A percentile compares a stretch with the other conserved stretches of the same genome.
phyloP scores from a whole-genome alignment of 2,797 vertebrate genomes.

The Podarcis lilfordi region DNA sequence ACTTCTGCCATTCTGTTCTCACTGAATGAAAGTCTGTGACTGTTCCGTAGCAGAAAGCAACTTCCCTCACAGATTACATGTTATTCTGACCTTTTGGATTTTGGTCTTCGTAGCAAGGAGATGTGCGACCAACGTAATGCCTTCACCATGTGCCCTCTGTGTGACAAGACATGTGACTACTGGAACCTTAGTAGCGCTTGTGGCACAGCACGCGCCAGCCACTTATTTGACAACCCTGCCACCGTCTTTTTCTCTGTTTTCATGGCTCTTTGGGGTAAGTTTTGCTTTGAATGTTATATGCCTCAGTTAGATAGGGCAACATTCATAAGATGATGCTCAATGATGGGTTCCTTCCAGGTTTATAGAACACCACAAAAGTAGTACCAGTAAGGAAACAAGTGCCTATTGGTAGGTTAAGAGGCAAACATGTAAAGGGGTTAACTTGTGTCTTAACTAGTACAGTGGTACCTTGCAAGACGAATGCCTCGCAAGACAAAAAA shows the following conservation, averaged over 20 bases:
- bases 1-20: no score
- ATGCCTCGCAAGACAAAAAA: no score
- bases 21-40: neutral
- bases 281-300: neutral
- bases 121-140: slow-evolving; percentile 89
- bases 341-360: neutral
- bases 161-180: slow-evolving; percentile 93
- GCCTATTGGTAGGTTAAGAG: no score
- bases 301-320: neutral
- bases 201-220: slow-evolving; percentile 87
- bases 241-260: slow-evolving; percentile 96
- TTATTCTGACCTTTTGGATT: slow-evolving; percentile 7
- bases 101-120: slow-evolving; percentile 85
- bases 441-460: no score
- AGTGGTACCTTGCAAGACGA: no score
- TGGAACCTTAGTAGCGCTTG: slow-evolving; percentile 95
- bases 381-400: no score
- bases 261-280: slow-evolving; percentile 98
- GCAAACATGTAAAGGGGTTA: no score
- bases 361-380: no score
- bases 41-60: neutral
- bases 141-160: slow-evolving; percentile 98
- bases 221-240: slow-evolving; percentile 96
- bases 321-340: neutral
- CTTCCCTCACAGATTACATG: no score